phyloP scores from a whole-genome alignment of 2,888 invertebrate genomes.

The Nemotelus nigrinus region DNA sequence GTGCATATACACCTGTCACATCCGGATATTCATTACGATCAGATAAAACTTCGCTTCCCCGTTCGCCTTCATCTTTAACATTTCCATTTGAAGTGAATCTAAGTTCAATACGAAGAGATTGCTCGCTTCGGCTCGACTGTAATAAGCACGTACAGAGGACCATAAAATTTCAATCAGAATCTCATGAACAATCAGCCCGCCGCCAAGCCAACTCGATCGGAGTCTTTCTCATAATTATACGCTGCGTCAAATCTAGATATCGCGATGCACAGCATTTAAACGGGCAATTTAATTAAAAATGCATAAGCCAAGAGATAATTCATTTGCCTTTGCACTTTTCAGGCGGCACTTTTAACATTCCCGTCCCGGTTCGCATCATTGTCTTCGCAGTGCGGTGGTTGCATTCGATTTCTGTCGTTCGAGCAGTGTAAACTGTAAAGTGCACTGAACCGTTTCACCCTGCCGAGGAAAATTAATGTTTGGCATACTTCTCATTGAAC shows the following conservation, averaged over 20 bases:
- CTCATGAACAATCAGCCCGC: not conserved
- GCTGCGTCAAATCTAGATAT: constrained; percentile 28
- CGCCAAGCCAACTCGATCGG: not conserved
- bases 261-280: constrained; percentile 9
- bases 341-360: too few relatives aligned
- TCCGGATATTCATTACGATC: too few relatives aligned
- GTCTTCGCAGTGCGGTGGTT: too few relatives aligned
- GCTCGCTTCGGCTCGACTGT: too few relatives aligned
- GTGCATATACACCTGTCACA: too few relatives aligned
- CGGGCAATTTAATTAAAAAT: constrained; percentile 41
- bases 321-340: constrained; percentile 5
- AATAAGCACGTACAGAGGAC: too few relatives aligned
- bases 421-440: not conserved
- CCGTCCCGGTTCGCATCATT: too few relatives aligned
- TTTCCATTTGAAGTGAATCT: too few relatives aligned
- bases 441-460: constrained; percentile 3
- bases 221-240: constrained; percentile 12
- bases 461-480: constrained; percentile 33
- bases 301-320: constrained; percentile 34
- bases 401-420: too few relatives aligned
- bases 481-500: constrained; percentile 44
- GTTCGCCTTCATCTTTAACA: too few relatives aligned
- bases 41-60: too few relatives aligned
- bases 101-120: too few relatives aligned
- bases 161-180: not conserved